Evolutionary conservation across 2,797 vertebrate species (phyloP).

Genomic region (Tenualosa ilisha): DNA sequence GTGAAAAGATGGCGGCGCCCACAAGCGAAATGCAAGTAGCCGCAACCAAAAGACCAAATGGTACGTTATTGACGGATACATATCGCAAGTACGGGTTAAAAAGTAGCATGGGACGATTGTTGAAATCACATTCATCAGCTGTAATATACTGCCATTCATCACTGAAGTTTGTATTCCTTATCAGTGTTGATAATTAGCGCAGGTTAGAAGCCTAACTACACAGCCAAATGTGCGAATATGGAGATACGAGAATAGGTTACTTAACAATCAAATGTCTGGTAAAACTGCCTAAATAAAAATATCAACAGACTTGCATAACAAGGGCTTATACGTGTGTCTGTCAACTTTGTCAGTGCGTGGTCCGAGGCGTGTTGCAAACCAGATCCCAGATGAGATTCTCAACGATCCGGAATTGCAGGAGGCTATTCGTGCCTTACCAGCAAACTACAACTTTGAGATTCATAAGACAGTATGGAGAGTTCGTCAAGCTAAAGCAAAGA

Average conservation of each 20-base stretch:
- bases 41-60: slow-evolving; percentile 64
- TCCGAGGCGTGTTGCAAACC: slow-evolving; percentile 79
- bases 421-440: slow-evolving; percentile 79
- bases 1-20: slow-evolving; percentile 80
- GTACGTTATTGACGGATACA: slow-evolving; percentile 52
- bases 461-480: slow-evolving; percentile 95
- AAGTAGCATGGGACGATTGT: neutral
- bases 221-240: neutral
- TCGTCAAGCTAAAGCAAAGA: slow-evolving; percentile 82
- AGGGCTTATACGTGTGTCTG: neutral
- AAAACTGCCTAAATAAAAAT: neutral
- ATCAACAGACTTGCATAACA: neutral
- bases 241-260: neutral
- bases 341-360: slow-evolving; percentile 65
- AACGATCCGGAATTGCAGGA: slow-evolving; percentile 78
- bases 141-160: neutral
- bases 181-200: neutral
- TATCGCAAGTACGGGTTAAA: neutral
- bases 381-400: slow-evolving; percentile 91
- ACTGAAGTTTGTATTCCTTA: neutral
- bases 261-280: neutral
- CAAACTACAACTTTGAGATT: slow-evolving; percentile 98
- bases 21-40: slow-evolving; percentile 54
- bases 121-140: neutral
- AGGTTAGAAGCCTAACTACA: neutral